Evolutionary conservation across 2,797 vertebrate genomes (phyloP).

Genomic region (Amblyopsis hoosieri): DNA sequence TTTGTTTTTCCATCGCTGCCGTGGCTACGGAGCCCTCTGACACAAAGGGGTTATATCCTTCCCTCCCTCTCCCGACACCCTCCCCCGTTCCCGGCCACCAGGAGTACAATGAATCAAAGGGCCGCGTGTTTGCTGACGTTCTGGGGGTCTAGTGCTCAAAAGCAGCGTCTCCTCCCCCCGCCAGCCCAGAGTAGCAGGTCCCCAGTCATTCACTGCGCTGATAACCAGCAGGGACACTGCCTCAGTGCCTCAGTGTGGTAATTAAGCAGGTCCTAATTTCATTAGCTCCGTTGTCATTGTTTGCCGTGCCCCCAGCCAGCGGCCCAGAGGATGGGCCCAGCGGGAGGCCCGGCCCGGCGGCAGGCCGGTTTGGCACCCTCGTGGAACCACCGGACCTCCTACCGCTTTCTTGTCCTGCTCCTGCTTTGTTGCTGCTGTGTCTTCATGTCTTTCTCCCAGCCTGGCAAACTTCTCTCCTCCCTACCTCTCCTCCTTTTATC

Average conservation of each 20-base stretch:
- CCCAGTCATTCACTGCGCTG: conserved; percentile 70
- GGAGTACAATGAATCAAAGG: conserved; percentile 82
- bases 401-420: conserved; percentile 15
- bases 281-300: conserved; percentile 74
- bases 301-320: conserved; percentile 62
- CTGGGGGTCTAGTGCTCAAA: conserved; percentile 59
- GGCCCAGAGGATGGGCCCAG: conserved; percentile 65
- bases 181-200: conserved; percentile 54
- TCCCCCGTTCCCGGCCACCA: conserved; percentile 43
- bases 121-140: conserved; percentile 70
- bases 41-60: conserved; percentile 75
- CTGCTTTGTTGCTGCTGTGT: neutral
- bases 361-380: conserved; percentile 44
- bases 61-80: conserved; percentile 62
- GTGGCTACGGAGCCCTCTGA: conserved; percentile 67
- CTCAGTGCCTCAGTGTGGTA: conserved; percentile 71
- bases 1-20: conserved; percentile 65
- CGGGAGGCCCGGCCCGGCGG: conserved; percentile 56
- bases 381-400: conserved; percentile 39
- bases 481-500: conserved; percentile 1
- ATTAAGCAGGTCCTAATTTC: conserved; percentile 81
- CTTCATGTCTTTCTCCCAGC: neutral
- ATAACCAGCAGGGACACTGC: conserved; percentile 72
- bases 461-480: neutral
- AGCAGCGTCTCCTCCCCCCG: conserved; percentile 35